Evolutionary conservation across 2,797 vertebrate genomes (phyloP), one percentile per base, ranked within the genome.

Genomic region (Poecile montanus): DNA sequence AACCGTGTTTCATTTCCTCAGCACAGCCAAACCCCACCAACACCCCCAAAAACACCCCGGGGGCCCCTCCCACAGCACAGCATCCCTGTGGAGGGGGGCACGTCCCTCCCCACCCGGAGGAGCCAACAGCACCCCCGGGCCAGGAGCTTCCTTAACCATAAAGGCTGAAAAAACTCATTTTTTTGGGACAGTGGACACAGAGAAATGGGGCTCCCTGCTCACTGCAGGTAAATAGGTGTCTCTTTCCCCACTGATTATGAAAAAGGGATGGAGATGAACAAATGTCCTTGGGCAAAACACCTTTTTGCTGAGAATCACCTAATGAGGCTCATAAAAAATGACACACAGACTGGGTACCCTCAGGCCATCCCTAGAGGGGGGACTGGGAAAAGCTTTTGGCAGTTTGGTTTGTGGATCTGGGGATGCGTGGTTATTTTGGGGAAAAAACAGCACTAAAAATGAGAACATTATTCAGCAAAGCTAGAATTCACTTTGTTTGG

Each of bases 71-170:
- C 8, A 0, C 66, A 68, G n/a, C 36, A 42, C 3, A 0, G 27
- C 2, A 7, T 1, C 60, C 34, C 23, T 13, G n/a, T 0, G 1
- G 56, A 61, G 25, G 2, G 5, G 8, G 7, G 2, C 13, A 25
- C 1, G 0, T 50, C 67, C 36, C 36, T 62, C 13, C 47, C 29
- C 48, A 13, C 27, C 58, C 10, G 23, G 23, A 68, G 45, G 21
- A 68, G 34, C 7, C 6, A 1, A 40, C 27, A n/a, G 3, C 21
- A 5, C 2, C 38, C 38, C 38, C 38, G 29, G 47, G 42, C 7
- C 66, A 12, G 50, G 16, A 9, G 8, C 23, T 76, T 58, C 1
- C 0, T 67, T 32, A 56, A 66, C 13, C 26, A 40, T 4, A 67
- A 62, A 42, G n/a, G 25, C 29, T 50, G 48, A 40, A 75, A 81